A percentile compares a stretch with the other conserved stretches of the same genome.
Conservation (phyloP, 1,140 invertebrate species). For the Hyphantria cunea region DNA sequence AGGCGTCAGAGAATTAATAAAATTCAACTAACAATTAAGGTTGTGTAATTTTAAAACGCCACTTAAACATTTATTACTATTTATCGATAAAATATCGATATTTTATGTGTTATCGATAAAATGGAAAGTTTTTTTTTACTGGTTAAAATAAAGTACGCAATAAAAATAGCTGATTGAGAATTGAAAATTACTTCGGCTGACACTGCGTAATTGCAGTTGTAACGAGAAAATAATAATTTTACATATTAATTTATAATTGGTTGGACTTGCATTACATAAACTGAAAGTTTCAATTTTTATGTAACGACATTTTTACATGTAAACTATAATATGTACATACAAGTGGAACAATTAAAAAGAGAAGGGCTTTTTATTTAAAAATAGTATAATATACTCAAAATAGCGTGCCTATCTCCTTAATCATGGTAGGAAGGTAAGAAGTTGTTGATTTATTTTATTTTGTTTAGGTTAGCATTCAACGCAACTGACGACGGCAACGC, state of each 20-base stretch:
- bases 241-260: not conserved
- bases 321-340: too few relatives aligned
- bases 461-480: too few relatives aligned
- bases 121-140: constrained; percentile 10
- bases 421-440: too few relatives aligned
- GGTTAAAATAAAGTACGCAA: constrained; percentile 17
- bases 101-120: constrained; percentile 17
- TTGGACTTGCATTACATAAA: not conserved
- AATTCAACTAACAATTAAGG: constrained; percentile 22
- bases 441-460: too few relatives aligned
- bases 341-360: too few relatives aligned
- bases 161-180: constrained; percentile 19
- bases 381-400: too few relatives aligned
- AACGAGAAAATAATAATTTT: not conserved
- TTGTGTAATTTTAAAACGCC: constrained; percentile 18
- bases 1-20: constrained; percentile 24
- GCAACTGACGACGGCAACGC: too few relatives aligned
- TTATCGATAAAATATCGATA: constrained; percentile 29
- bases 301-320: too few relatives aligned
- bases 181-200: constrained; percentile 11
- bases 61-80: constrained; percentile 20
- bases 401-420: too few relatives aligned
- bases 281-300: too few relatives aligned
- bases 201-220: constrained; percentile 13
- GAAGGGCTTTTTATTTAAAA: too few relatives aligned